Evolutionary conservation across 1,140 invertebrate species (phyloP).

Genomic region (Mylabris phalerata): DNA sequence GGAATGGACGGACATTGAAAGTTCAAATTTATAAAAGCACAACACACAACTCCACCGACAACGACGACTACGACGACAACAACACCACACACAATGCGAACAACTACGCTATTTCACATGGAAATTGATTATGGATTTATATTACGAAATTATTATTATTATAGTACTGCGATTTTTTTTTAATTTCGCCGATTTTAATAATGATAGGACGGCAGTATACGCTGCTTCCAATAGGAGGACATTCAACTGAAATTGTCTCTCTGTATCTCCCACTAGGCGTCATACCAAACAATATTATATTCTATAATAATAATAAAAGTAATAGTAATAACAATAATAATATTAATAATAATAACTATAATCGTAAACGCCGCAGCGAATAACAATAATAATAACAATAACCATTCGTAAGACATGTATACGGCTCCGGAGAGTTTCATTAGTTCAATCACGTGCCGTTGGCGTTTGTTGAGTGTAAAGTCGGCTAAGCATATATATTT

Average conservation of each 20-base stretch:
- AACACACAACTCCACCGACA: too few species aligned
- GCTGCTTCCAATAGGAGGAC: too few species aligned
- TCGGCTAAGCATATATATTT: slow-evolving; percentile 16
- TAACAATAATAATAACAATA: slow-evolving; percentile 39
- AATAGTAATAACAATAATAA: slow-evolving; percentile 24
- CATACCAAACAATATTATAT: slow-evolving; percentile 35
- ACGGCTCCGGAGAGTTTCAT: slow-evolving; percentile 35
- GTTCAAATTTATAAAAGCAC: too few species aligned
- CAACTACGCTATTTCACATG: too few species aligned
- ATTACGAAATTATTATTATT: too few species aligned
- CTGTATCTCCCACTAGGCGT: slow-evolving; percentile 12
- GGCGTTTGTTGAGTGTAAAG: slow-evolving; percentile 10
- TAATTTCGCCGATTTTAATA: too few species aligned
- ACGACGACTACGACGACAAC: too few species aligned
- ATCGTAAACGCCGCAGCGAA: slow-evolving; percentile 37
- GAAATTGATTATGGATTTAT: too few species aligned
- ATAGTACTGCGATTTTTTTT: too few species aligned
- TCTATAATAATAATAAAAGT: slow-evolving; percentile 26
- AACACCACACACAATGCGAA: too few species aligned
- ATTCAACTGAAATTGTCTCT: neutral
- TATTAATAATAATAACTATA: slow-evolving; percentile 32
- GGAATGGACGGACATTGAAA: slow-evolving; percentile 3
- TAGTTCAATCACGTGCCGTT: slow-evolving; percentile 33
- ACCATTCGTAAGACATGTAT: slow-evolving; percentile 37
- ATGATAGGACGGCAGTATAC: too few species aligned